Evolutionary conservation across 2,797 vertebrate species (phyloP).

Genomic region (Melanotaenia nigrans): DNA sequence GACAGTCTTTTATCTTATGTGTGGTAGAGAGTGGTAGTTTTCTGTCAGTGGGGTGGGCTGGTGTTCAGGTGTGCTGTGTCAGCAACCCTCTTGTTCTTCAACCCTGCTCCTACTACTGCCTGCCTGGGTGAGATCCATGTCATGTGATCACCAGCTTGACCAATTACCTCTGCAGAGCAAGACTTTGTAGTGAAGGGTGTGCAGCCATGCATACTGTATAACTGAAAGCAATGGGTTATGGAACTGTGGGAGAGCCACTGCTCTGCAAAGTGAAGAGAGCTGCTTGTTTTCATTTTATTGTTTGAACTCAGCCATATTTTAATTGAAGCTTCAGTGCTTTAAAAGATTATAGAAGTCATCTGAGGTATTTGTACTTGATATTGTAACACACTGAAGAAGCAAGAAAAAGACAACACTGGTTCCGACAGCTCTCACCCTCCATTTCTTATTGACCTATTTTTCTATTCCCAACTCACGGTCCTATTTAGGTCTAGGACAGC

Average conservation of each 20-base stretch:
- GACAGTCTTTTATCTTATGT: constrained; percentile 28
- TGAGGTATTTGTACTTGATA: background rate
- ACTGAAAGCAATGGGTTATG: constrained; percentile 51
- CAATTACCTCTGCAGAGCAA: constrained; percentile 56
- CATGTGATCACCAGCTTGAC: constrained; percentile 64
- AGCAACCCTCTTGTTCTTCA: constrained; percentile 68
- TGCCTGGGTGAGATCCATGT: constrained; percentile 56
- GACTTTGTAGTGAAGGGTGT: constrained; percentile 52
- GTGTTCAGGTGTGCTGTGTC: constrained; percentile 79
- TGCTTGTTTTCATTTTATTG: background rate
- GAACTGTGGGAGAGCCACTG: constrained; percentile 21
- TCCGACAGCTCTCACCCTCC: constrained; percentile 51
- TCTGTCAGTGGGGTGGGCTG: constrained; percentile 60
- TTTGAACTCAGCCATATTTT: background rate
- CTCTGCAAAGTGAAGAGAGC: constrained; percentile 1
- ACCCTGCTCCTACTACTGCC: constrained; percentile 52
- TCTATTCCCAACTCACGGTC: constrained; percentile 65
- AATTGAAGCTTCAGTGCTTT: background rate
- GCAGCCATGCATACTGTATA: constrained; percentile 65
- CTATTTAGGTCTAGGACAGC: constrained; percentile 73
- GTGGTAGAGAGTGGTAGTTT: constrained; percentile 61
- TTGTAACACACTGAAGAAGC: constrained; percentile 28
- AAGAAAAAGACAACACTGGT: constrained; percentile 34
- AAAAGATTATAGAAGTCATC: background rate
- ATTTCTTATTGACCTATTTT: constrained; percentile 75